Conservation (phyloP, 2,797 vertebrate genomes). For the Crax fasciolata region DNA sequence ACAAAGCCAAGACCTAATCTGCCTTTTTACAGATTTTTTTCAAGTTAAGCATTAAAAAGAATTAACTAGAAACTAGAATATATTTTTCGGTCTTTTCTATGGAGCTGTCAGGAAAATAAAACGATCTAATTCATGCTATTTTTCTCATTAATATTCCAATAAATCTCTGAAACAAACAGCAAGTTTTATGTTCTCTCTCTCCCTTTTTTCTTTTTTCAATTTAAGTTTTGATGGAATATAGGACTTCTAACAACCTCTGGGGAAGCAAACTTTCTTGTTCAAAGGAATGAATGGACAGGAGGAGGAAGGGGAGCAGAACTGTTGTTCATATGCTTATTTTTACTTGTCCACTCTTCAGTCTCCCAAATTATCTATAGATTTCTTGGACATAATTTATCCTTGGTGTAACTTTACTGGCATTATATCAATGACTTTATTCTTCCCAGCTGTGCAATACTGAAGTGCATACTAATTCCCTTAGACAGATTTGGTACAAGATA, state of each 20-base stretch:
- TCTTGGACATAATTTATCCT: not conserved
- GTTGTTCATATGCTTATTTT: not conserved
- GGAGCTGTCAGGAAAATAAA: constrained; percentile 18
- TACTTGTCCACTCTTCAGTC: not conserved
- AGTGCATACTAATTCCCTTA: not conserved
- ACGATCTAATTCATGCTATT: not conserved
- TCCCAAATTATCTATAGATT: not conserved
- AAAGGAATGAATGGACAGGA: not conserved
- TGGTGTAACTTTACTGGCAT: not conserved
- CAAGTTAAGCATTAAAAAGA: constrained; percentile 52
- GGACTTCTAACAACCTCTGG: not conserved
- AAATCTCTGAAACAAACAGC: not conserved
- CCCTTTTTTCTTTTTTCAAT: not conserved
- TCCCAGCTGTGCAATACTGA: not conserved
- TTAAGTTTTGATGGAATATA: not conserved
- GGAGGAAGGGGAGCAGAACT: not conserved
- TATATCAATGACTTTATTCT: not conserved
- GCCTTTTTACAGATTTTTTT: constrained; percentile 5
- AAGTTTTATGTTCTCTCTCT: not conserved
- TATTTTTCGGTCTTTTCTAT: not conserved
- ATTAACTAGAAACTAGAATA: constrained; percentile 37
- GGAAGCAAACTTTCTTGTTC: not conserved
- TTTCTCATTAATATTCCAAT: not conserved
- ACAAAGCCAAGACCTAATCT: constrained; percentile 51
- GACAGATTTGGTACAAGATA: not conserved